Percentiles rank a stretch among this genome's conserved stretches.
phyloP scores from a whole-genome alignment of 2,113 vertebrate species.

The Ardeotis arabs region DNA sequence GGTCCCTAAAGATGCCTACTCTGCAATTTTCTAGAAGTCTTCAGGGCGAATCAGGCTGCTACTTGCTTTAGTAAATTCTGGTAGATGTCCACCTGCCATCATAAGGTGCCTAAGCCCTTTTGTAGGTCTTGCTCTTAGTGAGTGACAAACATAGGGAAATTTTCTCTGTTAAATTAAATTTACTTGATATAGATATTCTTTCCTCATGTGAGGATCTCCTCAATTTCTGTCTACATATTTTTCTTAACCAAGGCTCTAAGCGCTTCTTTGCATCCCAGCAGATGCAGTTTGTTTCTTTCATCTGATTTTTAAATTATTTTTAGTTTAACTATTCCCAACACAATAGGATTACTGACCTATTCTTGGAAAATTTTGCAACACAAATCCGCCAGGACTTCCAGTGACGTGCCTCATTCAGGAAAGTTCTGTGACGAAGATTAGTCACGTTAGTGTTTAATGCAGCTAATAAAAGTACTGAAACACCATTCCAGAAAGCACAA shows the following conservation, averaged over 20 bases:
- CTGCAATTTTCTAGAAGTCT: background rate
- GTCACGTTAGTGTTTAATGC: background rate
- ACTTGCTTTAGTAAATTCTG: background rate
- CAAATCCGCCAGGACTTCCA: background rate
- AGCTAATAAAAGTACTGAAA: background rate
- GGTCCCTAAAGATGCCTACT: background rate
- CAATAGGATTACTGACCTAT: background rate
- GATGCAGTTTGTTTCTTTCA: background rate
- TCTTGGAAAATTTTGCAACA: background rate
- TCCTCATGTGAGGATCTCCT: background rate
- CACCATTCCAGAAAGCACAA: background rate
- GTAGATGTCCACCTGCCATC: background rate
- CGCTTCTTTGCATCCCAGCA: background rate
- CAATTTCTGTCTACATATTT: background rate
- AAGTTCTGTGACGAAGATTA: background rate
- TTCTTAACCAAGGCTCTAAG: background rate
- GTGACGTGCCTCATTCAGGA: background rate
- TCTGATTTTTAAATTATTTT: background rate
- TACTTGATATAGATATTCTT: background rate
- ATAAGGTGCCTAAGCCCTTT: background rate
- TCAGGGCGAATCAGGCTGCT: background rate
- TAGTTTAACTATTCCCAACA: background rate
- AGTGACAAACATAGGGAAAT: accelerated
- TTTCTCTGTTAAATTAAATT: background rate
- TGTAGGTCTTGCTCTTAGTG: background rate